Evolutionary conservation across 2,797 vertebrate species (phyloP).

Genomic region (Acanthurus tractus): DNA sequence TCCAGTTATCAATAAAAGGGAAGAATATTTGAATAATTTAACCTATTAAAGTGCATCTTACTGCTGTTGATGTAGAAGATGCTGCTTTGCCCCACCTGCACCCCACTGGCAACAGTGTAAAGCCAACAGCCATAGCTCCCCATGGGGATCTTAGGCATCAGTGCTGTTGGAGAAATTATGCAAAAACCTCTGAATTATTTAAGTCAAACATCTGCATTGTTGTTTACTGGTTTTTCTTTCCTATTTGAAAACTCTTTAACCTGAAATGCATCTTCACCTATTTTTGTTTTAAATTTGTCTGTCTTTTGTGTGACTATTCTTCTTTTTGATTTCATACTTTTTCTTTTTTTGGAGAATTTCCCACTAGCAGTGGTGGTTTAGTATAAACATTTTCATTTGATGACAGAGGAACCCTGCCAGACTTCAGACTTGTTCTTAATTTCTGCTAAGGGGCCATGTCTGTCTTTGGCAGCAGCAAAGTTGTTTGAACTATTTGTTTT

Average conservation of each 20-base stretch:
- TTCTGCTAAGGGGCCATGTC: not conserved
- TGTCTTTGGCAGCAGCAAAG: not conserved
- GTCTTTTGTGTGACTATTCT: not conserved
- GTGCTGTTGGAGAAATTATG: constrained; percentile 21
- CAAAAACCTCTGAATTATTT: constrained; percentile 54
- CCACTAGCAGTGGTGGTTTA: not conserved
- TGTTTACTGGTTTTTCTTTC: constrained; percentile 48
- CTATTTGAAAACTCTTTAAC: constrained; percentile 28
- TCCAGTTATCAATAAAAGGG: not conserved
- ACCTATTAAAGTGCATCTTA: not conserved
- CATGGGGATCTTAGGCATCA: constrained; percentile 32
- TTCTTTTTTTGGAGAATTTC: not conserved
- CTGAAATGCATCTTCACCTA: not conserved
- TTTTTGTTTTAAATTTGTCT: constrained; percentile 10
- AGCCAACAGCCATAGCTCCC: constrained; percentile 4
- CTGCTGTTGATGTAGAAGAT: constrained; percentile 12
- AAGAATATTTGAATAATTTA: not conserved
- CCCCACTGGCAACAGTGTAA: constrained; percentile 22
- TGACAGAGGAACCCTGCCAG: not conserved
- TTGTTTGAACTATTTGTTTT: not conserved
- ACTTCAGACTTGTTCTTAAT: not conserved
- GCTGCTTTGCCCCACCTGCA: constrained; percentile 6
- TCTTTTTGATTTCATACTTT: constrained; percentile 9
- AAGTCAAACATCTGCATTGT: constrained; percentile 65
- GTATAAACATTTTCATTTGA: constrained; percentile 9